Conservation (phyloP, 2,888 invertebrate species). For the Drosophila meridionalis region DNA sequence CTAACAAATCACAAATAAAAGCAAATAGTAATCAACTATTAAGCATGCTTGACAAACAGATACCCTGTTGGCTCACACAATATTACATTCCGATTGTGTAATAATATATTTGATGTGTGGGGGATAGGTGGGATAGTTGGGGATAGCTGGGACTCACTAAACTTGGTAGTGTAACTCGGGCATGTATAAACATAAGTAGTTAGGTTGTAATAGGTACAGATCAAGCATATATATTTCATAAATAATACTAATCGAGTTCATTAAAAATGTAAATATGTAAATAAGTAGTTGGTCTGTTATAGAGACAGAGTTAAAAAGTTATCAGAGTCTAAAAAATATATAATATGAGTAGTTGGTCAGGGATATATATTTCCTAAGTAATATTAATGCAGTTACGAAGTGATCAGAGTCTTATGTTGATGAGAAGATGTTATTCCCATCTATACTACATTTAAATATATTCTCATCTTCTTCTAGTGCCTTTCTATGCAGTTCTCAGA, state of each 20-base stretch:
- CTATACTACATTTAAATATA: background rate
- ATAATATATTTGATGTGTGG: background rate
- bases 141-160: background rate
- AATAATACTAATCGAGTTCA: background rate
- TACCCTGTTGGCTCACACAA: conserved; percentile 11
- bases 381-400: too few species aligned
- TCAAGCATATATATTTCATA: too few species aligned
- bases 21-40: background rate
- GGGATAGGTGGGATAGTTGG: background rate
- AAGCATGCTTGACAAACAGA: conserved; percentile 4
- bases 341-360: too few species aligned
- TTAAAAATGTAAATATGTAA: too few species aligned
- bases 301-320: too few species aligned
- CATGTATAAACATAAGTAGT: too few species aligned
- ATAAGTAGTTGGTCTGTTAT: too few species aligned
- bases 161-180: background rate
- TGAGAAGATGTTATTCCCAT: background rate
- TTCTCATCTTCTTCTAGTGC: background rate
- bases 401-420: background rate
- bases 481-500: background rate
- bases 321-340: too few species aligned
- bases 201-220: too few species aligned
- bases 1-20: conserved; percentile 50
- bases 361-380: too few species aligned
- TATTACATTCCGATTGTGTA: too few species aligned